These are phyloP conservation scores for Poecile montanus DNA, from an alignment of 2,797 vertebrate species.

Conservation along the genomic window DNA sequence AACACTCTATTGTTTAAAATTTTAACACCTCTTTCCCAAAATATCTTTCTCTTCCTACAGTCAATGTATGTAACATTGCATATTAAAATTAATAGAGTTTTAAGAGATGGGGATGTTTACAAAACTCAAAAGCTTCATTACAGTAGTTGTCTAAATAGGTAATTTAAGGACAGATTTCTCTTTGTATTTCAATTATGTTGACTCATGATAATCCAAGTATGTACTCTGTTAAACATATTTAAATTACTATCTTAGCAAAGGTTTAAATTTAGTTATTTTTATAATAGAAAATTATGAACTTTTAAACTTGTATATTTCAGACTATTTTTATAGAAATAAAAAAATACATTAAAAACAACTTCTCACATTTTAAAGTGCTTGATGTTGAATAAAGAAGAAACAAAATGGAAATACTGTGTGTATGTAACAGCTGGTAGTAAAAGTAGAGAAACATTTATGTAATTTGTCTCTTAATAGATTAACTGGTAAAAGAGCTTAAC, in stretches of 20 bases:
- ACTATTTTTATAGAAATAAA: background rate
- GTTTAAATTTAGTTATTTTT: background rate
- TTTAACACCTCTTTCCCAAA: background rate
- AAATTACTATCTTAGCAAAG: background rate
- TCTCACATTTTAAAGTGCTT: background rate
- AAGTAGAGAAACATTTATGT: background rate
- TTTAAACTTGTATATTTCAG: background rate
- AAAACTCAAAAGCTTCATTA: background rate
- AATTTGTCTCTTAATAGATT: background rate
- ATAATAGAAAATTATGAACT: background rate
- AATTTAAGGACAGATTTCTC: background rate
- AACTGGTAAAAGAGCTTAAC: background rate
- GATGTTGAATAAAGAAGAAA: background rate
- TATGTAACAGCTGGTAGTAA: background rate
- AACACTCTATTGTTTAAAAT: background rate
- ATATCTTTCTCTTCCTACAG: background rate
- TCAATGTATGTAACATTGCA: background rate
- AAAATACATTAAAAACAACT: background rate
- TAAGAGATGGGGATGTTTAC: background rate
- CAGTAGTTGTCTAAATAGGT: background rate
- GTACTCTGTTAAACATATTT: background rate
- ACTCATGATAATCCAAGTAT: background rate
- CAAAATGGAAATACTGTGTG: background rate
- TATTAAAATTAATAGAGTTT: background rate
- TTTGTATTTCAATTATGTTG: background rate